These are phyloP conservation scores for Matsumurasca onukii DNA, from an alignment of 1,140 invertebrate species.

Conservation along the genomic window DNA sequence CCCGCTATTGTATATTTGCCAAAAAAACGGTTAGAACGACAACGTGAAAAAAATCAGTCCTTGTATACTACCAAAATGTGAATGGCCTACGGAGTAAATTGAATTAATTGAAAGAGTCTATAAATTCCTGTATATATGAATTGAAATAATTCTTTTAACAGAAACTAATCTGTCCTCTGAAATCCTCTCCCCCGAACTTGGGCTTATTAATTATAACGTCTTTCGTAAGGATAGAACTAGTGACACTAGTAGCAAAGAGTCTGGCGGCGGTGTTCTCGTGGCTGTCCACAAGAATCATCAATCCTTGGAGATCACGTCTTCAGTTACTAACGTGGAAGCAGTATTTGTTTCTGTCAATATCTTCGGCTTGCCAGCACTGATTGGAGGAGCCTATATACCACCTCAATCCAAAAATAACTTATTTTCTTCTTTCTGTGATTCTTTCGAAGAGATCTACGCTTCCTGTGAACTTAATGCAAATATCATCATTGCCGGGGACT, in stretches of 20 bases:
- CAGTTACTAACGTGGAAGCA: too few relatives aligned
- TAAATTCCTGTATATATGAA: not conserved
- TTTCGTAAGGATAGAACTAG: not conserved
- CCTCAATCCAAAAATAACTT: too few relatives aligned
- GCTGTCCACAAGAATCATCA: too few relatives aligned
- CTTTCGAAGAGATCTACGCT: too few relatives aligned
- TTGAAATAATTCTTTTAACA: not conserved
- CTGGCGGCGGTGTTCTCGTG: not conserved
- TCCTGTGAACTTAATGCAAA: too few relatives aligned
- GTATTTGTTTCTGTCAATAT: too few relatives aligned
- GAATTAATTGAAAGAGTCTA: not conserved
- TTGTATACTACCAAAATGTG: slow-evolving; percentile 5
- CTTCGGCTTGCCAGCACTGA: too few relatives aligned
- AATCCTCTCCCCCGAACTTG: not conserved
- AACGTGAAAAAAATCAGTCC: not conserved
- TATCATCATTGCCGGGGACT: too few relatives aligned
- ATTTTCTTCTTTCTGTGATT: too few relatives aligned
- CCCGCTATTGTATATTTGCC: not conserved
- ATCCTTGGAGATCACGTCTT: too few relatives aligned
- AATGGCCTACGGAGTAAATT: not conserved
- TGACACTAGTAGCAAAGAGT: not conserved
- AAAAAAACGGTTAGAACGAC: not conserved
- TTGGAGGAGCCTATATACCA: too few relatives aligned
- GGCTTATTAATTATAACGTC: not conserved
- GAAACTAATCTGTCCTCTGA: slow-evolving; percentile 5